Percentiles rank a stretch among this genome's conserved stretches.
Conservation (phyloP, 2,113 vertebrate species). For the Cavia porcellus region DNA sequence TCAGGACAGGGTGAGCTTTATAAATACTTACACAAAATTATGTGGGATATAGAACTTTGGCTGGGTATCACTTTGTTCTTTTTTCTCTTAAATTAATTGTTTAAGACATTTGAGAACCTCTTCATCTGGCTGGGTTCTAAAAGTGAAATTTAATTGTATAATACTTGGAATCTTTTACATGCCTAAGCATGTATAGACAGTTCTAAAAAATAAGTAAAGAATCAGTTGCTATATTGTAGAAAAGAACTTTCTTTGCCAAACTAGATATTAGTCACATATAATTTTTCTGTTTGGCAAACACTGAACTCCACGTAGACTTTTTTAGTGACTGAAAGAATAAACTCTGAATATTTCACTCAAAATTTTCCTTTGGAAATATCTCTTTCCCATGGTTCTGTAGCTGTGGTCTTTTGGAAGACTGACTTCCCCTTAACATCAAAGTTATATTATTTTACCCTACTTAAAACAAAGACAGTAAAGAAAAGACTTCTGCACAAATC, state of each 20-base stretch:
- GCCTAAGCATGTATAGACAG: background rate
- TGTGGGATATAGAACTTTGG: background rate
- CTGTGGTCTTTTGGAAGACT: background rate
- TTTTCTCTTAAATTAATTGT: background rate
- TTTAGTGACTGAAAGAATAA: background rate
- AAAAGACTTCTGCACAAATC: background rate
- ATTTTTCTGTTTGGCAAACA: background rate
- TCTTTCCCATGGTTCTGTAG: background rate
- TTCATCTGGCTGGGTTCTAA: background rate
- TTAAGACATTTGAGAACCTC: background rate
- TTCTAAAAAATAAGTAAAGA: constrained; percentile 47
- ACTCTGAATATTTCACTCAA: background rate
- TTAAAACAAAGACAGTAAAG: constrained; percentile 12
- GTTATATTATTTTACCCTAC: background rate
- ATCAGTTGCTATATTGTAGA: background rate
- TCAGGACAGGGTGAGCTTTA: background rate
- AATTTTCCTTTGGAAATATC: constrained; percentile 29
- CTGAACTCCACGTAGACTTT: background rate
- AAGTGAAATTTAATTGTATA: background rate
- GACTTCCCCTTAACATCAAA: background rate
- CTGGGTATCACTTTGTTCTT: background rate
- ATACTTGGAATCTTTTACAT: background rate
- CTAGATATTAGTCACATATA: constrained; percentile 35
- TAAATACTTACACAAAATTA: background rate
- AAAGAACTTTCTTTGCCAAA: constrained; percentile 38